phyloP scores from a whole-genome alignment of 2,113 vertebrate genomes.

The Tenrec ecaudatus region DNA sequence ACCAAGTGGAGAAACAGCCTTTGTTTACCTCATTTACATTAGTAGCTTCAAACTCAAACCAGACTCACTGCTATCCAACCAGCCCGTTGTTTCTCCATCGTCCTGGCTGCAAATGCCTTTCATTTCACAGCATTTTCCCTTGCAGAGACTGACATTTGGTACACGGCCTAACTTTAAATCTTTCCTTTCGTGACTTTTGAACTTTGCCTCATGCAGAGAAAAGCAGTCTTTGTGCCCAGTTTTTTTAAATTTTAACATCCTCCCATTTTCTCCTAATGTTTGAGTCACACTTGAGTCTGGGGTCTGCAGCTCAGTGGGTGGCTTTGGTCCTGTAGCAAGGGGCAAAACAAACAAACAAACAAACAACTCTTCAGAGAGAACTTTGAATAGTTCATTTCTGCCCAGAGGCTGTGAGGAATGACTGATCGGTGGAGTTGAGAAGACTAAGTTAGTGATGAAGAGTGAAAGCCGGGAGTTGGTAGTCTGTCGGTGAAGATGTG shows the following conservation, averaged over 20 bases:
- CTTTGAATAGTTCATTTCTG: background rate
- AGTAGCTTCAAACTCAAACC: too few species aligned
- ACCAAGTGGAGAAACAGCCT: background rate
- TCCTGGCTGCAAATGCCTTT: background rate
- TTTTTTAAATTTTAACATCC: constrained; percentile 41
- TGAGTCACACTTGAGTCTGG: constrained; percentile 44
- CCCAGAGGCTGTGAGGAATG: background rate
- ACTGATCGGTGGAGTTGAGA: too few species aligned
- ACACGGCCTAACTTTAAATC: constrained; percentile 13
- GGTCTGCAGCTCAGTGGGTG: constrained; percentile 3
- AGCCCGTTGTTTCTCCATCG: background rate
- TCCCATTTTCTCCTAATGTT: constrained; percentile 55
- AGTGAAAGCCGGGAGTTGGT: background rate
- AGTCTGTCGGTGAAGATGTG: background rate
- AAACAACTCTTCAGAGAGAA: background rate
- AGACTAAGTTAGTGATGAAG: too few species aligned
- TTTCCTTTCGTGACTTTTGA: constrained; percentile 42
- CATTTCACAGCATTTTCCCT: constrained; percentile 22
- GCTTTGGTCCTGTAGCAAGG: background rate
- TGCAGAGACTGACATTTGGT: constrained; percentile 3
- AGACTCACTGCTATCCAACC: background rate
- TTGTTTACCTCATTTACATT: background rate
- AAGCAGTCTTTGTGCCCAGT: constrained; percentile 62
- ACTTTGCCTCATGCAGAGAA: constrained; percentile 69
- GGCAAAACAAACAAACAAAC: too few species aligned